A percentile compares a stretch with the other conserved stretches of the same genome.
Evolutionary conservation across 30 jellyfish, hydroid and myxozoan genomes (phyloP).

Genomic region (Chrysaora quinquecirrha): DNA sequence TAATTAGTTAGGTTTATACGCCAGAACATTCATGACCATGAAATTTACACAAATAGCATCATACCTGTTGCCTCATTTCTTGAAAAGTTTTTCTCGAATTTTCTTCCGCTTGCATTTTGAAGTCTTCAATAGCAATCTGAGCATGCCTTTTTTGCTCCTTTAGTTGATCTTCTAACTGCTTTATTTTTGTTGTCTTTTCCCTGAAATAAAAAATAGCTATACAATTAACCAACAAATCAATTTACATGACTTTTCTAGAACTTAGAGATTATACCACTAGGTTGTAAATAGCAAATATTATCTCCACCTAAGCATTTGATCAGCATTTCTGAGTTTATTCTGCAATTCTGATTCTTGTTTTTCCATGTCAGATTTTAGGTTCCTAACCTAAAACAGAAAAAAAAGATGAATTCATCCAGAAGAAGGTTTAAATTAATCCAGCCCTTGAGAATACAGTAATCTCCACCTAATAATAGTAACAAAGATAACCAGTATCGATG

Average conservation of each 20-base stretch:
- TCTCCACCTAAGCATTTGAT: constrained; percentile 16
- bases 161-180: constrained; percentile 35
- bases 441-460: no score
- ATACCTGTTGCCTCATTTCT: constrained; percentile 67
- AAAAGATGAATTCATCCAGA: no score
- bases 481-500: no score
- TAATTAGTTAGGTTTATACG: no score
- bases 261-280: no score
- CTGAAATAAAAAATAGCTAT: constrained; percentile 6
- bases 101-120: constrained; percentile 64
- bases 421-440: no score
- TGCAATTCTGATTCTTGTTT: constrained; percentile 39
- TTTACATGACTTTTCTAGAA: no score
- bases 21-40: no score
- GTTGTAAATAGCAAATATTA: no score
- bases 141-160: constrained; percentile 44
- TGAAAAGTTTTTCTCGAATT: constrained; percentile 54
- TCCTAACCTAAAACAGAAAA: constrained; percentile 19
- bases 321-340: constrained; percentile 17
- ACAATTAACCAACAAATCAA: not conserved
- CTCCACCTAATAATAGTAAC: no score
- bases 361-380: constrained; percentile 30
- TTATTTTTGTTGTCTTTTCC: constrained; percentile 18
- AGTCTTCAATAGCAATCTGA: constrained; percentile 56
- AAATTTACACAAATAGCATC: no score